Conservation (phyloP, 1,140 invertebrate genomes). For the Panagrolaimus sp. region DNA sequence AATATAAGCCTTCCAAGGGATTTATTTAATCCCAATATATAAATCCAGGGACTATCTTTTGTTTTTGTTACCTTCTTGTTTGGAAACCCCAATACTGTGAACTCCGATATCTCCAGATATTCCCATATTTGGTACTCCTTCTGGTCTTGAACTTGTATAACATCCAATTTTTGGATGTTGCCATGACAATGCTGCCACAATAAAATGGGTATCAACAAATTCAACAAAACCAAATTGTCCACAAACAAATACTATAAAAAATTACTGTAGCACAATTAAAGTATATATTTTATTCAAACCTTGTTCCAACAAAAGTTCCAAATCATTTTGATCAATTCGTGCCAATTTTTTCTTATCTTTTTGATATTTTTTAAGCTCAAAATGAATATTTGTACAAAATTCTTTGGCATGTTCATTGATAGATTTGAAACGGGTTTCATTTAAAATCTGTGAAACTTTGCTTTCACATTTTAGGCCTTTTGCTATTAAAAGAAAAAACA, state of each 20-base stretch:
- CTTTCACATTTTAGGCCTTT: background rate
- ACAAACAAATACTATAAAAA: background rate
- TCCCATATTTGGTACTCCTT: conserved; percentile 4
- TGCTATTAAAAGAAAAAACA: background rate
- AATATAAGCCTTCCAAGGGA: no score
- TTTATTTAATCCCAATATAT: no score
- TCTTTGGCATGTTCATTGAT: background rate
- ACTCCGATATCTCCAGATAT: background rate
- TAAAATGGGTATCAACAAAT: conserved; percentile 12
- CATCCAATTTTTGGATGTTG: conserved; percentile 5
- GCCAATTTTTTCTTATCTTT: background rate
- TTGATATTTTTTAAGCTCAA: background rate
- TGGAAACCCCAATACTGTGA: background rate
- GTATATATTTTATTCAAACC: no score
- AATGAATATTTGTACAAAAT: background rate
- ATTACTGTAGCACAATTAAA: no score
- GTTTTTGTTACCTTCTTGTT: no score
- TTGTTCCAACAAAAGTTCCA: background rate
- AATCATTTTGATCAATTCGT: background rate
- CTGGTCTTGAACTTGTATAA: background rate
- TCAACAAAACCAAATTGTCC: conserved; percentile 13
- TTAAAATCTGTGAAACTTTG: no score
- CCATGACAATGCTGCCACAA: background rate
- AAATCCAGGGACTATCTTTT: no score
- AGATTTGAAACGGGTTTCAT: no score